Base-by-base conservation (phyloP, 2,888 invertebrate genomes). In the Ptychoptera albimana region DNA sequence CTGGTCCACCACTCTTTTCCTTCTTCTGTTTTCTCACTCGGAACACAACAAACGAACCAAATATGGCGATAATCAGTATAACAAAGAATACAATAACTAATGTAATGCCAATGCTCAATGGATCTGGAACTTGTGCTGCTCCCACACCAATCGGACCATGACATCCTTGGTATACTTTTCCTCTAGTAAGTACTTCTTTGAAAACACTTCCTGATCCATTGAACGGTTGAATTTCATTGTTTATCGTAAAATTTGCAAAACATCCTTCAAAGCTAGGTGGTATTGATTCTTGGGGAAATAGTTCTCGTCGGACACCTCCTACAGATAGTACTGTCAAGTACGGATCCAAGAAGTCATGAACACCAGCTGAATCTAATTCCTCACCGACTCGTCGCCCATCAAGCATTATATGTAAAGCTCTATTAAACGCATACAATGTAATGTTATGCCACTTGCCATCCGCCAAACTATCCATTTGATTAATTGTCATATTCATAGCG, bases 71-170 rank as follows among this genome's bases (percentile, higher is more conserved):
- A 42, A 92, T 73, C 11, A 93, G 68, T 47, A 92, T 83, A 7
- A 88, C 82, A 58, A 96, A 93, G 70, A 96, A 93, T 16, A 89
- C 87, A 49, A 93, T 88, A 14, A 94, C 91, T 31, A 94, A 69
- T 1, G 92, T 92, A 46, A 94, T 83, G 44, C 93, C 94, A 49
- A 93, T 88, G 56, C 86, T 88, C 8, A 94, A 68, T 0, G 91
- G 91, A 66, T 88, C 86, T 2, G 88, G 80, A 5, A 81, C 79
- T 51, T 83, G 78, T 0, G 81, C 77, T 2, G 81, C 74, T 23
- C 85, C 85, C 34, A 82, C 74, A 16, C 83, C 84, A 46, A 82
- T 74, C 5, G 78, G 74, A 42, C 79, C 82, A 48, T 75, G 74
- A 58, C 92, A 92, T 12, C 87, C 87, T 44, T 67, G 67, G 38